phyloP scores from a whole-genome alignment of 1,140 invertebrate genomes.

The Papilio glaucus region DNA sequence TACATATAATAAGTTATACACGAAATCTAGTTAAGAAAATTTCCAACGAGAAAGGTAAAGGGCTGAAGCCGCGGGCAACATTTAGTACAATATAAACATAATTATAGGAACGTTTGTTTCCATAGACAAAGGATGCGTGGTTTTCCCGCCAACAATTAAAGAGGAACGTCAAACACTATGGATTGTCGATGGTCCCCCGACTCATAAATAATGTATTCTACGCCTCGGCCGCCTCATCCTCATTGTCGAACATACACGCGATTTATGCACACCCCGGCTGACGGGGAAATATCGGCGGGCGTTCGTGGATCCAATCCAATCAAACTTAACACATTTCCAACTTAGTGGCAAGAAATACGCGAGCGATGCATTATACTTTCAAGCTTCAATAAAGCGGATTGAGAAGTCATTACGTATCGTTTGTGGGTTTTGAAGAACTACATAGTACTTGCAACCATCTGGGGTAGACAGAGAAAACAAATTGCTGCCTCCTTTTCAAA shows the following conservation, averaged over 20 bases:
- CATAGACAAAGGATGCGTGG: background rate
- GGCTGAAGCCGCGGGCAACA: too few relatives aligned
- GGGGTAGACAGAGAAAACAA: too few relatives aligned
- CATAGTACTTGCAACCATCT: too few relatives aligned
- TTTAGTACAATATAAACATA: background rate
- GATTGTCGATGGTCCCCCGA: constrained; percentile 20
- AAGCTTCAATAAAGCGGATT: too few relatives aligned
- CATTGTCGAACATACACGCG: background rate
- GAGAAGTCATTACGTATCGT: too few relatives aligned
- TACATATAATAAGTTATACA: too few relatives aligned
- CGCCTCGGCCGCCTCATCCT: background rate
- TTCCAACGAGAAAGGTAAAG: too few relatives aligned
- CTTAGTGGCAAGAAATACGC: background rate
- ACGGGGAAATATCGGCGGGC: background rate
- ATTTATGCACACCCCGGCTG: constrained; percentile 24
- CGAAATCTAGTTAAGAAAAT: too few relatives aligned
- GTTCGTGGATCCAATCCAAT: constrained; percentile 12
- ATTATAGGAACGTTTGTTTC: background rate
- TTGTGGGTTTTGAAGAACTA: too few relatives aligned
- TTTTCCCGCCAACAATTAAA: constrained; percentile 25
- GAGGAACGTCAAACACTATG: constrained; percentile 1
- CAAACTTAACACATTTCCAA: constrained; percentile 14
- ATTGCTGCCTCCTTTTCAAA: too few relatives aligned
- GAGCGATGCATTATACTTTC: background rate
- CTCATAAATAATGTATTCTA: constrained; percentile 27